Conservation (phyloP, 2,888 invertebrate genomes). For the Therioaphis trifolii region DNA sequence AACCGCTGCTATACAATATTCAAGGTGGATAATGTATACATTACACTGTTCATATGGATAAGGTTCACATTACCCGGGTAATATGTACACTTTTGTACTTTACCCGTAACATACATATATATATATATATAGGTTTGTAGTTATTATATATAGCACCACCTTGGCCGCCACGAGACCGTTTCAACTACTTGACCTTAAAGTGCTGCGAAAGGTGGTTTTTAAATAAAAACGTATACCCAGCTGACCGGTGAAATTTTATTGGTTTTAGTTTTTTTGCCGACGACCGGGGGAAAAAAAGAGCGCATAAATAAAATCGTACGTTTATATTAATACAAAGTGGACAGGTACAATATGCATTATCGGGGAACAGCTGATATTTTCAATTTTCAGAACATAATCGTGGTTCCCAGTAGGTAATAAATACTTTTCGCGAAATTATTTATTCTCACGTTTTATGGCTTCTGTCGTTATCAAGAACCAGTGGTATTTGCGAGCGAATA, state of each 20-base stretch:
- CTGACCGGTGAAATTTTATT: conserved; percentile 15
- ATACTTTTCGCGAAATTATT: background rate
- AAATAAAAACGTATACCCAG: conserved; percentile 10
- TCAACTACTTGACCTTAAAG: conserved; percentile 12
- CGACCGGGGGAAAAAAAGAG: background rate
- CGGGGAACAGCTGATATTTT: conserved; percentile 36
- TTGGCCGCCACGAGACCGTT: background rate
- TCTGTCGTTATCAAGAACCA: conserved; percentile 7
- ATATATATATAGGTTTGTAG: background rate
- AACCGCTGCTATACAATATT: too few species aligned
- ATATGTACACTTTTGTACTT: background rate
- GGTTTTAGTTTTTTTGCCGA: background rate
- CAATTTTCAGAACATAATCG: conserved; percentile 18
- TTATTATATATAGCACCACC: background rate
- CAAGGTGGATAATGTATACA: too few species aligned
- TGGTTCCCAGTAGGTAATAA: background rate
- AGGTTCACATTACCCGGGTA: background rate
- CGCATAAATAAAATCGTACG: conserved; percentile 32
- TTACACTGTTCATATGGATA: background rate
- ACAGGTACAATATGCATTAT: conserved; percentile 31
- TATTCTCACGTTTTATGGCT: background rate
- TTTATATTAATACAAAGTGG: conserved; percentile 28
- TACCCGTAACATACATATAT: too few species aligned
- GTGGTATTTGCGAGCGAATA: background rate
- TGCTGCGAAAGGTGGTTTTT: conserved; percentile 13